phyloP scores from a whole-genome alignment of 1,140 invertebrate genomes.

The Elysia chlorotica region DNA sequence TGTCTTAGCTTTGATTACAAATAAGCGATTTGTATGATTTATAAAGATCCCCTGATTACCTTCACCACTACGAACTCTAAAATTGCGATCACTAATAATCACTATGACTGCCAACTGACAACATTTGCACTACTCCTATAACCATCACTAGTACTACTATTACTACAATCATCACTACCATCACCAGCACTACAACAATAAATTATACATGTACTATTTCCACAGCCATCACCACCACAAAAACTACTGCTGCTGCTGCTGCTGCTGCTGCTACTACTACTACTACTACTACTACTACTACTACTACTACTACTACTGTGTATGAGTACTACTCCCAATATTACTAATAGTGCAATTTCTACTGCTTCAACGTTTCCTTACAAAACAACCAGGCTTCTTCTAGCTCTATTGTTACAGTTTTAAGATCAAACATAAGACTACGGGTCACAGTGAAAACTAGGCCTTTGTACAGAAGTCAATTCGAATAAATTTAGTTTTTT shows the following conservation, averaged over 20 bases:
- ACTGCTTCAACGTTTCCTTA: neutral
- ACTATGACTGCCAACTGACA: too few relatives aligned
- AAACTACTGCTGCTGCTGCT: neutral
- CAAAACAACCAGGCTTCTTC: neutral
- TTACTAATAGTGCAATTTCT: neutral
- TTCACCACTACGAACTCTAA: too few relatives aligned
- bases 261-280: neutral
- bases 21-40: too few relatives aligned
- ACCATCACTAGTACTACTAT: neutral
- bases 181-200: neutral
- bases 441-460: too few relatives aligned
- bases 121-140: neutral
- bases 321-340: neutral
- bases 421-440: too few relatives aligned
- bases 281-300: neutral
- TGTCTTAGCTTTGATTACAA: too few relatives aligned
- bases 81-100: too few relatives aligned
- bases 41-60: too few relatives aligned
- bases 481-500: too few relatives aligned
- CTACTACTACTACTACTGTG: neutral
- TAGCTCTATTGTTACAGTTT: neutral
- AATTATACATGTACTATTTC: neutral
- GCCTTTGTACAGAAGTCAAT: too few relatives aligned
- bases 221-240: neutral
- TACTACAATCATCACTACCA: neutral